These are phyloP conservation scores for Steinernema hermaphroditum DNA, from an alignment of 2,888 invertebrate genomes.

Conservation along the genomic window DNA sequence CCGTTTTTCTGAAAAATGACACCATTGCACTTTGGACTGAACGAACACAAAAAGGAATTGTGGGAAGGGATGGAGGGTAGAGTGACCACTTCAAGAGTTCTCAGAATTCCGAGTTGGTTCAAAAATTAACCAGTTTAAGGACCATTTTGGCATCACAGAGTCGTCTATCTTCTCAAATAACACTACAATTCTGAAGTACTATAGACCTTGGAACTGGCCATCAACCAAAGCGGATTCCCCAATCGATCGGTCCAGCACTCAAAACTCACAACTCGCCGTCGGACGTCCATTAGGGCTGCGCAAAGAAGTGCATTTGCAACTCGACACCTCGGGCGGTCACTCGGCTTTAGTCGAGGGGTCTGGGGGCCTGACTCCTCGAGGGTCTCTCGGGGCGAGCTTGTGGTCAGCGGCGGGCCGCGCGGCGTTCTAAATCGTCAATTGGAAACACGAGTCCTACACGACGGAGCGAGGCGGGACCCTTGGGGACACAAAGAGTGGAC, in stretches of 20 bases:
- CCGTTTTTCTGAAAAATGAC: too few relatives aligned
- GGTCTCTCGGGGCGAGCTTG: slow-evolving; percentile 14
- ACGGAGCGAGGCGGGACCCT: background rate
- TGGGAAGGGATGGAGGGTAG: too few relatives aligned
- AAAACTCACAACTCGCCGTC: background rate
- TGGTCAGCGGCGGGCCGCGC: slow-evolving; percentile 3
- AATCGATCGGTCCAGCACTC: background rate
- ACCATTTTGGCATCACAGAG: too few relatives aligned
- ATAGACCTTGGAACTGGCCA: too few relatives aligned
- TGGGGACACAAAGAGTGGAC: slow-evolving; percentile 15
- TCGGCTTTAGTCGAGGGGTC: background rate
- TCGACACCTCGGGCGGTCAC: background rate
- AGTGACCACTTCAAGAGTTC: too few relatives aligned
- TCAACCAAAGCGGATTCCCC: background rate
- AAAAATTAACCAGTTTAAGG: too few relatives aligned
- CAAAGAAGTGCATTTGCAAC: too few relatives aligned
- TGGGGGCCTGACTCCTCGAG: background rate
- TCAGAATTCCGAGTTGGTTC: too few relatives aligned
- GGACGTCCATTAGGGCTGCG: background rate
- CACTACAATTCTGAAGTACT: too few relatives aligned
- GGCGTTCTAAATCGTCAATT: slow-evolving; percentile 23
- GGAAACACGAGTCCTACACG: slow-evolving; percentile 21
- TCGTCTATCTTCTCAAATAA: too few relatives aligned
- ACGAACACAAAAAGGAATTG: too few relatives aligned
- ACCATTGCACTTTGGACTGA: too few relatives aligned